These are phyloP conservation scores for Shinisaurus crocodilurus DNA, from an alignment of 2,113 vertebrate species.

Conservation along the genomic window DNA sequence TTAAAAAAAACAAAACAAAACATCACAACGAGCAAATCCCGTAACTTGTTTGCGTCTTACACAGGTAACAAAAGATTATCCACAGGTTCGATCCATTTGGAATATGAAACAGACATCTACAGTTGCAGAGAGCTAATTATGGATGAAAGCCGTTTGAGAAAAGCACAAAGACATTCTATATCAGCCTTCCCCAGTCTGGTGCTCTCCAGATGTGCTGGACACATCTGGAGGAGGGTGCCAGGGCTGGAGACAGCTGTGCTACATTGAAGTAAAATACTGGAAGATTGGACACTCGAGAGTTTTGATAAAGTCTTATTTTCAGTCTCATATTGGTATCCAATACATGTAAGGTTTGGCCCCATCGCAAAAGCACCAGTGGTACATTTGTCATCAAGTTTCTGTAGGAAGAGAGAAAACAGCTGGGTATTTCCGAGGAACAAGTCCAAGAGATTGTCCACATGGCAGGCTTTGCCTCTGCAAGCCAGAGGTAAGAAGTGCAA, in stretches of 20 bases:
- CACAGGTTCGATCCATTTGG: constrained; percentile 18
- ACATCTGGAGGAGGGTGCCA: neutral
- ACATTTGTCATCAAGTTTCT: constrained; percentile 28
- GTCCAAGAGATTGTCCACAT: neutral
- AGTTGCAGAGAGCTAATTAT: neutral
- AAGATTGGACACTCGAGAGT: neutral
- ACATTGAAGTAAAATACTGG: constrained; percentile 33
- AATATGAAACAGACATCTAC: neutral
- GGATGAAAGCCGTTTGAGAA: neutral
- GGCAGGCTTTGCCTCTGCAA: too few species aligned
- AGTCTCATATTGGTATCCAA: constrained; percentile 21
- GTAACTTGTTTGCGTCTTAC: neutral
- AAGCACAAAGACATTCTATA: neutral
- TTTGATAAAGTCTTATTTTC: neutral
- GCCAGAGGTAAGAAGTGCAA: neutral
- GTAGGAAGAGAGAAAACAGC: neutral
- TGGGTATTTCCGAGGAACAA: neutral
- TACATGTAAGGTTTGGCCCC: constrained; percentile 35
- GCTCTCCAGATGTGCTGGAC: neutral
- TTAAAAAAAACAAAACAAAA: neutral
- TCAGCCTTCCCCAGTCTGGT: neutral
- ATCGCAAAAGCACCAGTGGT: neutral
- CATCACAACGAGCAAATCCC: neutral
- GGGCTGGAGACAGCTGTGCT: neutral
- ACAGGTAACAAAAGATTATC: neutral